Base-by-base conservation (phyloP, 2,113 vertebrate genomes). In the Pyrgilauda ruficollis region DNA sequence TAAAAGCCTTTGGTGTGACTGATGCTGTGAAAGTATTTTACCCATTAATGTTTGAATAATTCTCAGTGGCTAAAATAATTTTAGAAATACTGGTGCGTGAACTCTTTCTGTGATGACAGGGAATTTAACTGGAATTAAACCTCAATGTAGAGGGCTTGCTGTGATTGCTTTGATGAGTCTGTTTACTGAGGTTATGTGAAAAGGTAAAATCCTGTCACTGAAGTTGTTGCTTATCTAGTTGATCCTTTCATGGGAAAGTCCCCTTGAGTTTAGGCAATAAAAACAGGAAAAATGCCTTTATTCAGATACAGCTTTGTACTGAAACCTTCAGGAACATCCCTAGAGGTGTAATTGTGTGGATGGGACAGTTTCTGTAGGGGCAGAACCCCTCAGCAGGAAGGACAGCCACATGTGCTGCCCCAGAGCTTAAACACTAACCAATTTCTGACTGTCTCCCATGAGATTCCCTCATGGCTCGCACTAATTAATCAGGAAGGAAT, bases 251-350 rank as follows among this genome's bases (percentile, higher is more conserved):
- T 1, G 12, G 59, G 30, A 15, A 20, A 46, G 8, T 3, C 31
- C 37, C n/a, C 39, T 10, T 4, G 24, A 22, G 27, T 55, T 67
- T 39, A 72, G 39, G 12, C 24, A 43, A 52, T 0, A 52, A 15
- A 49, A 81, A 46, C 0, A 70, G 35, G 16, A 37, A 23, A 9
- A 4, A 4, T 0, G 7, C 20, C 7, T 67, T 44, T 41, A 35
- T 41, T 50, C 19, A 20, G 15, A 7, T 7, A 26, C 0, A 2
- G 3, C 23, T 39, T 43, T 2, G 0, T 9, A 5, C 0, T 2
- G 5, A 7, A 11, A 11, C 76, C 55, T n/a, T 10, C 61, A 43
- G 47, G n/a, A 76, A 31, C 6, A 10, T 1, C 17, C 28, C 33
- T 8, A 6, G 47, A 50, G 39, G 35, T 3, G 22, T 4, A 28